Conservation (phyloP, 2,113 vertebrate species). For the Ictidomys tridecemlineatus region DNA sequence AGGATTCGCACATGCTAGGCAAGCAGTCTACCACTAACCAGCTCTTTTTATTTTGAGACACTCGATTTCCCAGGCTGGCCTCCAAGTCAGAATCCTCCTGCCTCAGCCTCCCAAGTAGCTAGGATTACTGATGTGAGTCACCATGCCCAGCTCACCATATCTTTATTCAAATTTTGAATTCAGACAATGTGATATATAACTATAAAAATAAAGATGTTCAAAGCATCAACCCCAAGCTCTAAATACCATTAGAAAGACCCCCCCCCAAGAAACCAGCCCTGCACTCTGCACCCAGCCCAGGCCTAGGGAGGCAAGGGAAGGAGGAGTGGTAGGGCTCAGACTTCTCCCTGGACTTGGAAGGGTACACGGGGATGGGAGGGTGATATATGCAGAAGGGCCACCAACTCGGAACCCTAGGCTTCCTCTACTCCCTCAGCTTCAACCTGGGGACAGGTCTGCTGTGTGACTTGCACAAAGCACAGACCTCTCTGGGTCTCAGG, state of each 20-base stretch:
- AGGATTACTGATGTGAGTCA: no score
- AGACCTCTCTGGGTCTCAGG: neutral
- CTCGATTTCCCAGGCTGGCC: neutral
- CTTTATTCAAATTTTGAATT: conserved; percentile 3
- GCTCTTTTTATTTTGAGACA: no score
- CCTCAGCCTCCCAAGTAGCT: neutral
- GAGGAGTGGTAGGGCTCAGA: neutral
- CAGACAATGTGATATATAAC: neutral
- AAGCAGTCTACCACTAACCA: no score
- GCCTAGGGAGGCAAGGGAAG: neutral
- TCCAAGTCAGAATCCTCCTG: neutral
- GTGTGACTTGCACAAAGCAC: neutral
- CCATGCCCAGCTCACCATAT: rapidly evolving
- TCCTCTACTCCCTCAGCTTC: neutral
- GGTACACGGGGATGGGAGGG: no score
- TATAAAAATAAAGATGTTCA: neutral
- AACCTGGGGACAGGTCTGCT: neutral
- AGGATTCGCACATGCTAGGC: no score
- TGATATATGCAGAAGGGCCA: neutral
- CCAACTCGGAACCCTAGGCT: neutral
- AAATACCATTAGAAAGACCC: neutral
- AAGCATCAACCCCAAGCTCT: neutral
- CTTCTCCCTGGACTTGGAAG: neutral
- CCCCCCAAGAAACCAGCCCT: neutral
- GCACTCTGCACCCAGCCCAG: neutral